Percentiles rank a stretch among this genome's conserved stretches.
These are phyloP conservation scores for Clarias magur DNA, from an alignment of 2,113 vertebrate species.

Conservation along the genomic window DNA sequence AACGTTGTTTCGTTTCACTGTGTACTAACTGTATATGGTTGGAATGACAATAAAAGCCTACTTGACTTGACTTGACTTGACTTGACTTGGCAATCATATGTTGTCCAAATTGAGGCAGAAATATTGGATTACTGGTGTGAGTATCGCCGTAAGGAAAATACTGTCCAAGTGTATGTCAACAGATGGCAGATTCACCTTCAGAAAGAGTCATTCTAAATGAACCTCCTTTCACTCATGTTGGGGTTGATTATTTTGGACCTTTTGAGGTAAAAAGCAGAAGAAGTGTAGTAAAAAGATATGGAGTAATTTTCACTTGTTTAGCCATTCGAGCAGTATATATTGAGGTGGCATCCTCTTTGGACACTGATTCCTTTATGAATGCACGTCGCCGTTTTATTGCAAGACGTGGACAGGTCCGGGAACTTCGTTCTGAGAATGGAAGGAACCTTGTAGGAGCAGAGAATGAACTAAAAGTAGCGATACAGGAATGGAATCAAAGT, in stretches of 20 bases:
- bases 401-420: background rate
- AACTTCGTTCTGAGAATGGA: too few relatives aligned
- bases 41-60: too few relatives aligned
- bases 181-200: background rate
- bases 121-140: conserved; percentile 9
- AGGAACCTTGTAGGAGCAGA: conserved; percentile 31
- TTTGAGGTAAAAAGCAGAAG: conserved; percentile 6
- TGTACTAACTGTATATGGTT: too few relatives aligned
- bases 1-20: too few relatives aligned
- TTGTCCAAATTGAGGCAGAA: background rate
- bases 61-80: too few relatives aligned
- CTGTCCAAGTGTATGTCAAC: too few relatives aligned
- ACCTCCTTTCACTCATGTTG: too few relatives aligned
- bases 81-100: conserved; percentile 14
- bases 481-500: too few relatives aligned
- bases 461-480: too few relatives aligned
- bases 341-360: conserved; percentile 22
- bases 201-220: too few relatives aligned
- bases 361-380: conserved; percentile 40
- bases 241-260: too few relatives aligned
- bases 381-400: too few relatives aligned
- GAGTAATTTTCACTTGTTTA: conserved; percentile 41
- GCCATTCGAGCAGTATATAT: conserved; percentile 16
- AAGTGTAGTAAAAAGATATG: conserved; percentile 23
- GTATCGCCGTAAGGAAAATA: background rate